Conservation (phyloP, 2,888 invertebrate genomes). For the Diloba caeruleocephala region DNA sequence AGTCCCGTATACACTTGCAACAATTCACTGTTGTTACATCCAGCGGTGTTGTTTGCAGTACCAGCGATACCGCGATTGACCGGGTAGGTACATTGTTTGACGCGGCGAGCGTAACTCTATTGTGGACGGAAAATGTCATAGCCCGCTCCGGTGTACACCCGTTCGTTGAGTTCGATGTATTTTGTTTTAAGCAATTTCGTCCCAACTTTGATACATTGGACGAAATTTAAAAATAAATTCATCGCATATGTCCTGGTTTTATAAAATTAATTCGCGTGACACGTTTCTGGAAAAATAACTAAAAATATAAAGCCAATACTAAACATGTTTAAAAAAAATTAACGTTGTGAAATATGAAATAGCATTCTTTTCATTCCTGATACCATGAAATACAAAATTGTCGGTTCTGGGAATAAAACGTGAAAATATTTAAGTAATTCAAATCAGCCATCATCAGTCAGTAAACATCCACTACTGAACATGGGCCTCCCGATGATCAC, state of each 20-base stretch:
- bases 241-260: slow-evolving; percentile 6
- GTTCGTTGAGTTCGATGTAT: slow-evolving; percentile 34
- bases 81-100: slow-evolving; percentile 71
- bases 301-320: no score
- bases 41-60: slow-evolving; percentile 65
- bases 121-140: slow-evolving; percentile 69
- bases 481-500: no score
- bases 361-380: no score
- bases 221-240: slow-evolving; percentile 24
- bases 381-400: no score
- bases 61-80: slow-evolving; percentile 74
- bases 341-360: no score
- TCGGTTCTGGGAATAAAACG: no score
- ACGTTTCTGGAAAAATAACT: neutral
- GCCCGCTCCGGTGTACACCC: slow-evolving; percentile 27
- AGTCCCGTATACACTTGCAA: slow-evolving; percentile 62
- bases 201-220: slow-evolving; percentile 17
- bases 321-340: no score
- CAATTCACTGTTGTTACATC: slow-evolving; percentile 56
- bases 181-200: slow-evolving; percentile 45
- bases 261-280: slow-evolving; percentile 15
- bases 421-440: no score
- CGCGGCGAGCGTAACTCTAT: slow-evolving; percentile 64
- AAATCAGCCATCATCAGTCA: no score
- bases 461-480: no score